Percentiles rank a stretch among this genome's conserved stretches.
Evolutionary conservation across 2,113 vertebrate genomes (phyloP).

Genomic region (Anthoscopus minutus): DNA sequence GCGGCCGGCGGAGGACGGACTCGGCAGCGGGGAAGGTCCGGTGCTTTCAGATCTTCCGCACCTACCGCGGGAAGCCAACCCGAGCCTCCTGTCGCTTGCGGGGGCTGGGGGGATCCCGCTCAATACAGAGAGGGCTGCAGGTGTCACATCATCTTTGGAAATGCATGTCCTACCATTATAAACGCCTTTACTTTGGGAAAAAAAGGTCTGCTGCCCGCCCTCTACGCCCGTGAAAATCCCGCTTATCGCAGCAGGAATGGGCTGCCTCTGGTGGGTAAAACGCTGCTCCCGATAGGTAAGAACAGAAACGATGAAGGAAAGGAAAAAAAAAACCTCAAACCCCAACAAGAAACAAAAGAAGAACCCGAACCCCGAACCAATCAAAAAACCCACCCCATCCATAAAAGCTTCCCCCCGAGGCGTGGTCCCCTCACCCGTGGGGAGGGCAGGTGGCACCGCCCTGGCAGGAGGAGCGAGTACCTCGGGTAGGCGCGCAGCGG

Average conservation of each 20-base stretch:
- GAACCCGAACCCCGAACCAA: not conserved
- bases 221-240: not conserved
- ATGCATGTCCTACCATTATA: not conserved
- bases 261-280: not conserved
- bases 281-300: not conserved
- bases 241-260: not conserved
- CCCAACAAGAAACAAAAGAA: not conserved
- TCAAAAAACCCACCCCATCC: not conserved
- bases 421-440: not conserved
- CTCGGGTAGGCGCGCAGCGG: not conserved
- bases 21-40: not conserved
- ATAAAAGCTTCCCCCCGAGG: not conserved
- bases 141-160: not conserved
- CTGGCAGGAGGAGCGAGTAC: not conserved
- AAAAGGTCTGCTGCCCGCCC: no score
- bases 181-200: not conserved
- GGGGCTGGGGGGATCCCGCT: no score
- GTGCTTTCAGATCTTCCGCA: not conserved
- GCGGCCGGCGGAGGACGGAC: not conserved
- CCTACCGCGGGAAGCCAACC: not conserved
- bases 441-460: not conserved
- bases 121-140: not conserved
- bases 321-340: rapidly evolving
- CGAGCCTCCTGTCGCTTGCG: not conserved
- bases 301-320: not conserved